Conservation (phyloP, 2,888 invertebrate species). For the Parnassius mnemosyne region DNA sequence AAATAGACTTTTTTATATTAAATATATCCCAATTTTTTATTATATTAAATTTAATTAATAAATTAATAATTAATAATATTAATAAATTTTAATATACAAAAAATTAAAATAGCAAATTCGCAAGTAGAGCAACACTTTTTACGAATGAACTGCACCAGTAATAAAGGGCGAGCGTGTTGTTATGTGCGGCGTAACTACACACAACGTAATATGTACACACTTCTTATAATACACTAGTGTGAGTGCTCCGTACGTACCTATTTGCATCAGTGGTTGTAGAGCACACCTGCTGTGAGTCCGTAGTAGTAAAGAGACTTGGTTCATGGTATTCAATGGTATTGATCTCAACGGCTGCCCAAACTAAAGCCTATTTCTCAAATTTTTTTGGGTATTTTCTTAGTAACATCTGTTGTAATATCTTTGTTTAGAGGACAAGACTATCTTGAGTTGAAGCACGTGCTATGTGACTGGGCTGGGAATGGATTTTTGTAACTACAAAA, state of each 20-base stretch:
- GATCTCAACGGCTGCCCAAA: conserved; percentile 45
- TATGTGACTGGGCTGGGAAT: conserved; percentile 23
- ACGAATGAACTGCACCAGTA: conserved; percentile 37
- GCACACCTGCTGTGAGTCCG: conserved; percentile 41
- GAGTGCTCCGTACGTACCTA: conserved; percentile 22
- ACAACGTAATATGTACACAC: conserved; percentile 25
- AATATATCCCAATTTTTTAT: no score
- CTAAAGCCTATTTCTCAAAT: conserved; percentile 43
- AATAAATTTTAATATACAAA: neutral
- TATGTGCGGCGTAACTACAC: conserved; percentile 41
- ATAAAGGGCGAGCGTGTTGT: conserved; percentile 57
- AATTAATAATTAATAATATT: no score
- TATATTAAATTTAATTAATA: no score
- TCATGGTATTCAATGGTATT: conserved; percentile 48
- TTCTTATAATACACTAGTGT: conserved; percentile 38
- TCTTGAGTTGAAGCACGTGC: conserved; percentile 59
- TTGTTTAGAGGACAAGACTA: conserved; percentile 45
- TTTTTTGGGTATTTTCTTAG: conserved; percentile 46
- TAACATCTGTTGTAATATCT: conserved; percentile 56
- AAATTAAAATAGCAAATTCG: conserved; percentile 1
- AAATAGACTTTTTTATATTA: no score
- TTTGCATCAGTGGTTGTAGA: conserved; percentile 34
- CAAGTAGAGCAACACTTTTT: conserved; percentile 50
- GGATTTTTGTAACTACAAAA: conserved; percentile 3
- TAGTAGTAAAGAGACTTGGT: conserved; percentile 30